Evolutionary conservation across 2,888 invertebrate species (phyloP), one percentile per base, ranked within the genome.

Genomic region (Dynastes maya): DNA sequence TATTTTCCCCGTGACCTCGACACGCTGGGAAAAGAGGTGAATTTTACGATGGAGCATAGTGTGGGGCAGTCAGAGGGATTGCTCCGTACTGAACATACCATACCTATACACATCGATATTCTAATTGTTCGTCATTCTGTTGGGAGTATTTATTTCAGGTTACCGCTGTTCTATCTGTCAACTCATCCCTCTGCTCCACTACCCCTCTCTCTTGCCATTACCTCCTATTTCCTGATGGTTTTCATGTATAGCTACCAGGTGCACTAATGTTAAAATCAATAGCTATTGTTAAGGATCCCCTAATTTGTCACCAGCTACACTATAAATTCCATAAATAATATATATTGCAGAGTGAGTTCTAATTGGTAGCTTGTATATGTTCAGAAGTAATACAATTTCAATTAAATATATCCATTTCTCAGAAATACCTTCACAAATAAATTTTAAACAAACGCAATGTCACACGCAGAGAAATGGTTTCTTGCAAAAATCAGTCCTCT

Each of bases 181-280:
- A 68, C 49, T n/a, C 53, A n/a, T n/a, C n/a, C 40, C 4, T 9
- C 45, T 45, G 45, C 11, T 6, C 63, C 29, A 63, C 29, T 22
- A 27, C 22, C 63, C 63, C 49, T 45, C 45, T 45, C 45, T 45
- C 11, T 45, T 45, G 45, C 70, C 16, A 16, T 55, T 29, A 32
- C 70, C 55, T 37, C 70, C 65, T 40, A 9, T 40, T 65, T 40
- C 65, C 65, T 27, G 61, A 27, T 68, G 68, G 27, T 68, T 45
- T 70, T 37, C 70, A 53, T 53, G 70, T 53, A 70, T 49, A 70
- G 82, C 82, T 83, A 83, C 82, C 83, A 84, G 83, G 84, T 85
- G 83, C 82, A 83, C 84, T 85, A 85, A 85, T 85, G 84, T 81
- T 78, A 85, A 84, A 85, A 85, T 85, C 85, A 83, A 85, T 85